Percentiles rank a stretch among this genome's conserved stretches.
Conservation (phyloP, 1,140 invertebrate species). For the Forficula auricularia region DNA sequence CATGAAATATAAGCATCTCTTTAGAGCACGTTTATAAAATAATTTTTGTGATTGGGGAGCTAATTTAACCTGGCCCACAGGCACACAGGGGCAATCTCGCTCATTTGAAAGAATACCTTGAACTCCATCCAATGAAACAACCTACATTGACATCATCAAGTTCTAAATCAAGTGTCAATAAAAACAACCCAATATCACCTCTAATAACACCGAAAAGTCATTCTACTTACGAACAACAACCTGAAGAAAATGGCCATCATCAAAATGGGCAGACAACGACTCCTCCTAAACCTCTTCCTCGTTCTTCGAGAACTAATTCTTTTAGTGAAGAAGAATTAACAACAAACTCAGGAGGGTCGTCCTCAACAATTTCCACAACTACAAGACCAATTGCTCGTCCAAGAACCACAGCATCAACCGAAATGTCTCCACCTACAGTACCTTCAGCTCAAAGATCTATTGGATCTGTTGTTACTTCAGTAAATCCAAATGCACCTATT, state of each 20-base stretch:
- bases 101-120: conserved; percentile 23
- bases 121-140: background rate
- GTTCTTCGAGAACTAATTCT: conserved; percentile 42
- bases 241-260: conserved; percentile 14
- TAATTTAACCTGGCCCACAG: conserved; percentile 13
- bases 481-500: conserved; percentile 31
- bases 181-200: too few species aligned
- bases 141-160: too few species aligned
- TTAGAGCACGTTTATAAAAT: too few species aligned
- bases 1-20: too few species aligned
- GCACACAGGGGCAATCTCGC: conserved; percentile 30
- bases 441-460: background rate
- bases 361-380: background rate
- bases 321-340: conserved; percentile 35
- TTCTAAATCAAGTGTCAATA: too few species aligned
- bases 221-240: background rate
- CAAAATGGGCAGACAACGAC: conserved; percentile 13
- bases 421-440: conserved; percentile 13
- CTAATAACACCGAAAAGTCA: too few species aligned
- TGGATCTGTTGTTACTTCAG: conserved; percentile 22
- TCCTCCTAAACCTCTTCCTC: conserved; percentile 58
- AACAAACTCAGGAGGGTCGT: background rate
- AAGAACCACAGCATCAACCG: conserved; percentile 38
- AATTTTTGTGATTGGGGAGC: too few species aligned
- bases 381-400: conserved; percentile 54